Base-by-base conservation (phyloP, 2,113 vertebrate species). In the Phainopepla nitens region DNA sequence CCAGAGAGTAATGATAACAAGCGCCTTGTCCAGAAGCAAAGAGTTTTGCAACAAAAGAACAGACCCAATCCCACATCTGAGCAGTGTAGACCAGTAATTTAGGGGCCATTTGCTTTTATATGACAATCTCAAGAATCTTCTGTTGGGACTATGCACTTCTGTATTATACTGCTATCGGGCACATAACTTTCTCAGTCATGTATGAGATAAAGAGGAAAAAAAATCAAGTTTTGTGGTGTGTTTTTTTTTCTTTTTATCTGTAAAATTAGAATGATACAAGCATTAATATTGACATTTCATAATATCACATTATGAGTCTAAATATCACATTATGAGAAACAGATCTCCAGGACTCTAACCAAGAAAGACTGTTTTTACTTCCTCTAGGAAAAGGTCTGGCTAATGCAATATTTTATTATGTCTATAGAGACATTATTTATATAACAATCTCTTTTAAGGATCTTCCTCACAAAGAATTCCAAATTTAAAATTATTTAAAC, bases 161-260 rank as follows among this genome's bases (percentile, higher is more conserved):
- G 25, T 41, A 90, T 65, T 94, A 90, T 85, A 47, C 33, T 82
- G 61, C 83, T 92, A 92, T 89, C 76, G 87, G 80, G 72, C n/a
- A 61, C 29, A 64, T 81, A 90, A 36, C 31, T 78, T 94, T 76
- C 77, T 82, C 72, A 89, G 61, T 82, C 69, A 68, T 68, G 35
- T 68, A 87, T 62, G 77, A 95, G 80, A 96, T 69, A 94, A 83
- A 94, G 77, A 71, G 75, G 69, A 91, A 88, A 87, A 95, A 78
- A 65, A n/a, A 0, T 12, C 27, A 31, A 3, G 15, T 8, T 83
- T 86, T 76, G 36, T 49, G 3, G 3, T 29, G 15, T 9, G 7
- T 1, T 0, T n/a, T 17, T 22, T 39, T 61, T 21, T 45, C 1
- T 47, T 71, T 81, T 91, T 49, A 23, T 56, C 82, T 89, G 29